Evolutionary conservation across 2,797 vertebrate genomes (phyloP).

Genomic region (Dendrocincla fuliginosa): DNA sequence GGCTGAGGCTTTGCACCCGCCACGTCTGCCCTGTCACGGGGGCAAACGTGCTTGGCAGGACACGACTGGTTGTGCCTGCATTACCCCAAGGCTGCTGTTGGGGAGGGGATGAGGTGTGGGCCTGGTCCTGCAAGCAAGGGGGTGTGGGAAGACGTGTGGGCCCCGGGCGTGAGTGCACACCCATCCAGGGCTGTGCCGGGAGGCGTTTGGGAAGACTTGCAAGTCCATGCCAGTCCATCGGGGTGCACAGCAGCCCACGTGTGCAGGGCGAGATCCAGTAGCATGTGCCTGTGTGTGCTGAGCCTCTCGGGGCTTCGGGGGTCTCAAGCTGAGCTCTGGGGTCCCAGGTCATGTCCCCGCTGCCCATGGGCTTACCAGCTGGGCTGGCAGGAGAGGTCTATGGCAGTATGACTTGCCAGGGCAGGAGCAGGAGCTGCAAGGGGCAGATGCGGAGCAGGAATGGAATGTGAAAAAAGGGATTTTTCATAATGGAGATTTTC

Average conservation of each 20-base stretch:
- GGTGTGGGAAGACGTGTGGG: background rate
- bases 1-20: background rate
- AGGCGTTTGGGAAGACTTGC: background rate
- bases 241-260: background rate
- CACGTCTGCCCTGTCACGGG: accelerated
- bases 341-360: background rate
- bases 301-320: background rate
- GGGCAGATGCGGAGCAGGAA: background rate
- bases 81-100: background rate
- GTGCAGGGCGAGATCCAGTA: background rate
- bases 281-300: background rate
- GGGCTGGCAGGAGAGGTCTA: background rate
- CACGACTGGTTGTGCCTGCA: background rate
- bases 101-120: background rate
- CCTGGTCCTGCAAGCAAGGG: background rate
- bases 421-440: background rate
- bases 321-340: background rate
- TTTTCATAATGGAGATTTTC: background rate
- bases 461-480: background rate
- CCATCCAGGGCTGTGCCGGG: background rate
- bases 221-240: background rate
- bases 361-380: background rate
- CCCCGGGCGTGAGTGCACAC: background rate
- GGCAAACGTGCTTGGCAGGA: background rate
- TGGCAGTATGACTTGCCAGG: background rate